Base-by-base conservation (phyloP, 2,888 invertebrate species). In the Nemurella pictetii region DNA sequence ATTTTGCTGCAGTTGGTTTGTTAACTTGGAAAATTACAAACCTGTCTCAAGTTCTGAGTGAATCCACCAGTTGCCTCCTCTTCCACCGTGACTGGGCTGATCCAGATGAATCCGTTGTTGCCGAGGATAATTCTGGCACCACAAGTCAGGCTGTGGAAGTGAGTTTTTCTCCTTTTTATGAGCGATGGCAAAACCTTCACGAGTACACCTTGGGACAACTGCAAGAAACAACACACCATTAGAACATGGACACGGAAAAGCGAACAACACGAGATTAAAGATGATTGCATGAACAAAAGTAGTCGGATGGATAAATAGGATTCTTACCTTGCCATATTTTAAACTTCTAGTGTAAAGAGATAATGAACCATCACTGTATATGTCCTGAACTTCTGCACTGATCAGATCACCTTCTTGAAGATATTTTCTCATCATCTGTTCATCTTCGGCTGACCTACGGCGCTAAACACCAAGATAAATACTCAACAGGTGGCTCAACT, bases 41-140 rank as follows among this genome's bases (percentile, higher is more conserved):
- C 92, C 89, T 94, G 94, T 87, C 94, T 93, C 81, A 96, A 90
- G 90, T 96, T 95, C 88, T 96, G 95, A 0, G 94, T 93, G 89
- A 96, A 97, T 26, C 96, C 96, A 55, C 95, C 95, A 29, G 93
- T 93, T 80, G 92, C 93, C 77, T 93, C 93, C 86, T 94, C 93
- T 32, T 94, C 94, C 4, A 85, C 85, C 15, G 86, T 87, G 25
- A 90, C 90, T 0, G 97, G 96, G 85, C 95, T 95, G 85, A 99
- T 95, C 98, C 98, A 99, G 86, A 99, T 95, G 88, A 95, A 98
- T 0, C 99, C 99, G 90, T 99, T 99, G 89, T 98, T 98, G 7
- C 99, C 99, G 29, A 99, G 93, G 86, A 99, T 98, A 28, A 99
- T 92, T 86, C 96, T 96, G 0, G 96, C 96, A 0, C 99, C 99